Percentiles rank a stretch among this genome's conserved stretches.
Conservation (phyloP, 2,888 invertebrate genomes). For the Mesorhabditis belari region DNA sequence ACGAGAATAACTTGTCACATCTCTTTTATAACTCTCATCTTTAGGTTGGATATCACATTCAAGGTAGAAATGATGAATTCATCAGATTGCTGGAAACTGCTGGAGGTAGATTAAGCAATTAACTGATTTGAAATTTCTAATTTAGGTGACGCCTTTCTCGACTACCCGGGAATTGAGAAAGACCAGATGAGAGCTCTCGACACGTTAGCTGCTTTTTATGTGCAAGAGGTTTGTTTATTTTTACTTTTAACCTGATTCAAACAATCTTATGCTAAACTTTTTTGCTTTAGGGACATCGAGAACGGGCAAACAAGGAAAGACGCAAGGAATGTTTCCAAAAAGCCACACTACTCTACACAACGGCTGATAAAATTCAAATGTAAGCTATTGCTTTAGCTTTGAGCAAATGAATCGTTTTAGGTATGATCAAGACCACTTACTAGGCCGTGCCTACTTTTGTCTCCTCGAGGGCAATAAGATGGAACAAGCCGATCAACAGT, state of each 20-base stretch:
- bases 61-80: slow-evolving; percentile 83
- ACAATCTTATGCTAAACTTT: too few relatives aligned
- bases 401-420: not conserved
- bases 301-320: slow-evolving; percentile 82
- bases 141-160: slow-evolving; percentile 71
- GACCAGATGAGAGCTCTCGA: slow-evolving; percentile 89
- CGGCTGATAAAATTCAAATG: slow-evolving; percentile 99
- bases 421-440: slow-evolving; percentile 95
- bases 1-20: too few relatives aligned
- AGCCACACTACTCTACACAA: slow-evolving; percentile 91
- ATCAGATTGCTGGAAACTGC: slow-evolving; percentile 86
- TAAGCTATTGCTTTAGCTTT: not conserved
- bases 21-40: too few relatives aligned
- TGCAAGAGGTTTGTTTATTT: slow-evolving; percentile 62
- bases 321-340: slow-evolving; percentile 82
- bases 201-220: slow-evolving; percentile 95
- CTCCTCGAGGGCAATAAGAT: slow-evolving; percentile 70
- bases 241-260: too few relatives aligned
- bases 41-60: slow-evolving; percentile 91
- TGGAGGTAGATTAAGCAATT: slow-evolving; percentile 56
- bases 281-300: slow-evolving; percentile 83
- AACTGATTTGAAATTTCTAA: not conserved
- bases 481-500: slow-evolving; percentile 99
- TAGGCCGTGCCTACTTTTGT: slow-evolving; percentile 95
- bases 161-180: slow-evolving; percentile 61